Conservation (phyloP, 2,888 invertebrate species). For the Diaperis boleti region DNA sequence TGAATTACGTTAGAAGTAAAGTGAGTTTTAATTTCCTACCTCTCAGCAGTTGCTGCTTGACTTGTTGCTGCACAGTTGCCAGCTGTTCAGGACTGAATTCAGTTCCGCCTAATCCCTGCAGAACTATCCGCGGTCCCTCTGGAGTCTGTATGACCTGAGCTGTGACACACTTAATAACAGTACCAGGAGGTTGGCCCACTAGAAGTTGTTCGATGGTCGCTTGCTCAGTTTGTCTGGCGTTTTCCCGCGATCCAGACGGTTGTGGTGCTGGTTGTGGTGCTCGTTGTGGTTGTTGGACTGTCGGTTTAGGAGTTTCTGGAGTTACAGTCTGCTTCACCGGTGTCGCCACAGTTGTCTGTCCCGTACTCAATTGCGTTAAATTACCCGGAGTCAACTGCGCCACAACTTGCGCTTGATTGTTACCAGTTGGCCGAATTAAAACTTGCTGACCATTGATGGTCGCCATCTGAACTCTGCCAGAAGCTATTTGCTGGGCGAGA, state of each 20-base stretch:
- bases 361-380: conserved; percentile 52
- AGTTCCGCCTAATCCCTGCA: conserved; percentile 87
- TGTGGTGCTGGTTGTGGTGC: conserved; percentile 24
- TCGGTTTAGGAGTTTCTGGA: neutral
- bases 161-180: conserved; percentile 88
- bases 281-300: conserved; percentile 2
- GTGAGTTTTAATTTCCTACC: too few species aligned
- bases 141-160: conserved; percentile 89
- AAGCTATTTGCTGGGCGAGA: conserved; percentile 83
- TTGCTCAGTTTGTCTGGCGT: conserved; percentile 55
- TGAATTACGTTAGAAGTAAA: too few species aligned
- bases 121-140: conserved; percentile 86
- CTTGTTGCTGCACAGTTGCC: conserved; percentile 87
- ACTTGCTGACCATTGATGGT: conserved; percentile 90
- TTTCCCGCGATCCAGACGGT: conserved; percentile 52
- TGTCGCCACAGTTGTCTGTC: conserved; percentile 50
- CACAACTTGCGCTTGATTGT: conserved; percentile 83
- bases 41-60: conserved; percentile 88
- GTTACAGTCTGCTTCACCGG: conserved; percentile 32
- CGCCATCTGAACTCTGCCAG: conserved; percentile 86
- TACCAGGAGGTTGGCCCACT: conserved; percentile 86
- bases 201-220: conserved; percentile 79
- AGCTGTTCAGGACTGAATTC: conserved; percentile 86
- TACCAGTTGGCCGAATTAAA: conserved; percentile 81
- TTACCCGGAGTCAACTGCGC: conserved; percentile 73